Evolutionary conservation across 2,888 invertebrate species (phyloP).

Genomic region (Syrphus vitripennis): DNA sequence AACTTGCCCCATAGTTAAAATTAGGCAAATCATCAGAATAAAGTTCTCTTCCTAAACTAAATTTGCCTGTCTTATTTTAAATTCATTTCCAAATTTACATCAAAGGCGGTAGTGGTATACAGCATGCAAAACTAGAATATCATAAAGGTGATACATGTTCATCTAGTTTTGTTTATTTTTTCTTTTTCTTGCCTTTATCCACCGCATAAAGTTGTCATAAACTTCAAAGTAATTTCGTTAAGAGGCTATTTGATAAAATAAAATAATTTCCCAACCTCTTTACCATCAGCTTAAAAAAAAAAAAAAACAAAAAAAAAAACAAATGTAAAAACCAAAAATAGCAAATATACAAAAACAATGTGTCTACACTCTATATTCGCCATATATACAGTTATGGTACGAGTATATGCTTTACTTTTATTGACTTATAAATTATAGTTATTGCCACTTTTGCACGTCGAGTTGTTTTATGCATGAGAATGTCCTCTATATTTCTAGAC

Average conservation of each 20-base stretch:
- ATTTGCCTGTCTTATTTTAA: background rate
- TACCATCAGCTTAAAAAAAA: background rate
- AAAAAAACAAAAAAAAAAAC: background rate
- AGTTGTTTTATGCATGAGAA: constrained; percentile 67
- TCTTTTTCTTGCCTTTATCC: no score
- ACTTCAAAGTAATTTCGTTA: constrained; percentile 62
- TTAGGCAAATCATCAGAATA: no score
- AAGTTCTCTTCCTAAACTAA: no score
- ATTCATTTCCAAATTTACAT: background rate
- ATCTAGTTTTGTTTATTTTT: background rate
- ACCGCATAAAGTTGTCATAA: constrained; percentile 45
- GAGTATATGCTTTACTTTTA: constrained; percentile 32
- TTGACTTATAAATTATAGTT: constrained; percentile 67
- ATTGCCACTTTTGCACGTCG: constrained; percentile 65
- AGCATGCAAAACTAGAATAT: background rate
- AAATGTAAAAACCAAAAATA: background rate
- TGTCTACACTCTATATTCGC: constrained; percentile 20
- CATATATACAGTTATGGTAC: background rate
- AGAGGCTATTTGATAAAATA: constrained; percentile 54
- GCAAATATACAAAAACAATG: constrained; percentile 3
- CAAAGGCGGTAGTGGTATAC: background rate
- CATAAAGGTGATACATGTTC: constrained; percentile 5
- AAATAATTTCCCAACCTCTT: constrained; percentile 2
- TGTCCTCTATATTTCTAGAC: constrained; percentile 36
- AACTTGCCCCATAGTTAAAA: no score